A percentile compares a stretch with the other conserved stretches of the same genome.
Conservation (phyloP, 2,888 invertebrate species). For the Lasius platythorax region DNA sequence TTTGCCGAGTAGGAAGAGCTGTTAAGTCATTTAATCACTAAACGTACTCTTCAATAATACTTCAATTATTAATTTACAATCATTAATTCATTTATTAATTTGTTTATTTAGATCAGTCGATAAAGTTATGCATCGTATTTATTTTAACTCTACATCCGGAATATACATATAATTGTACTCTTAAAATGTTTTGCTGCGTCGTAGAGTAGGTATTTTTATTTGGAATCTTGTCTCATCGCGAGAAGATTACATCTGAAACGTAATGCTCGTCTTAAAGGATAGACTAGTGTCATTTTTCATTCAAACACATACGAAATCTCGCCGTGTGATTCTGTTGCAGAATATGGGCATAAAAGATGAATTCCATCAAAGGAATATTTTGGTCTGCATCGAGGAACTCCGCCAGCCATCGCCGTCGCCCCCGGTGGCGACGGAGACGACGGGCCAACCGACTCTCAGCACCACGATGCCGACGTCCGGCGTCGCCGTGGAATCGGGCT, state of each 20-base stretch:
- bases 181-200: neutral
- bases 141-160: neutral
- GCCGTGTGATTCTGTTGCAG: constrained; percentile 84
- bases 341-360: constrained; percentile 92
- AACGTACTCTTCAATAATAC: neutral
- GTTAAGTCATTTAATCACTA: neutral
- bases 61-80: neutral
- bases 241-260: neutral
- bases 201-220: neutral
- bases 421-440: constrained; percentile 63
- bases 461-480: constrained; percentile 36
- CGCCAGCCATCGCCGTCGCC: constrained; percentile 81
- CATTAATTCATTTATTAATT: neutral
- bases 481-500: constrained; percentile 43
- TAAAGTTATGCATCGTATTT: neutral
- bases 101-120: neutral
- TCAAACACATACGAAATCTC: neutral
- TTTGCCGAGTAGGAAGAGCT: neutral
- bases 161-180: neutral
- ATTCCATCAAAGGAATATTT: constrained; percentile 90
- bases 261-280: neutral
- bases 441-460: constrained; percentile 12
- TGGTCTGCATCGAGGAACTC: constrained; percentile 90
- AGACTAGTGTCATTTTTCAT: neutral
- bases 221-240: neutral